These are phyloP conservation scores for Poeciliopsis prolifica DNA, from an alignment of 2,113 vertebrate species.

Conservation along the genomic window DNA sequence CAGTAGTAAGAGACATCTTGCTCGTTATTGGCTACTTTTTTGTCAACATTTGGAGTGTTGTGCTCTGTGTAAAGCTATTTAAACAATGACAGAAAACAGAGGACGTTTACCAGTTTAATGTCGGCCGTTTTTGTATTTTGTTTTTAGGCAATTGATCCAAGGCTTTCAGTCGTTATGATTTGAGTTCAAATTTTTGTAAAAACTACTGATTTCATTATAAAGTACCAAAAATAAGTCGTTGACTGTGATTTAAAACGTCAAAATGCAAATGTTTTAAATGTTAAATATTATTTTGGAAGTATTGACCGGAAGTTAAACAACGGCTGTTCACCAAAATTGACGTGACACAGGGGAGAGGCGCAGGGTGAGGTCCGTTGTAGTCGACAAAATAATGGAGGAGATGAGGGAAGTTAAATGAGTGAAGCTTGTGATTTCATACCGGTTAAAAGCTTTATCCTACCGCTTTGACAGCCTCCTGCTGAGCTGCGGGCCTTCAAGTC, in stretches of 20 bases:
- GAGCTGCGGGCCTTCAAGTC: too few relatives aligned
- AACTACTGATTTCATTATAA: too few relatives aligned
- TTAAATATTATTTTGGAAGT: constrained; percentile 44
- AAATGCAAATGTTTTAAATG: too few relatives aligned
- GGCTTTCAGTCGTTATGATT: too few relatives aligned
- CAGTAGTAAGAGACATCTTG: not conserved
- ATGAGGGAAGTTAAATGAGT: not conserved
- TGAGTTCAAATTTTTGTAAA: not conserved
- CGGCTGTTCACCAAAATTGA: too few relatives aligned
- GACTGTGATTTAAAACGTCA: too few relatives aligned
- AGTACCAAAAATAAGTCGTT: too few relatives aligned
- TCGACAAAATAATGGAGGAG: constrained; percentile 13
- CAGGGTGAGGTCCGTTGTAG: constrained; percentile 62
- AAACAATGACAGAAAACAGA: not conserved
- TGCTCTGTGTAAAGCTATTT: not conserved
- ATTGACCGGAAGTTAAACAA: not conserved
- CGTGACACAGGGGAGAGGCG: not conserved
- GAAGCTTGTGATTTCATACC: rapidly evolving
- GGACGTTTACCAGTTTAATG: not conserved
- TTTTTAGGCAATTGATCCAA: too few relatives aligned
- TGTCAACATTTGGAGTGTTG: constrained; percentile 57
- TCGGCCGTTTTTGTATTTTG: too few relatives aligned
- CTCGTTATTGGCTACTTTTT: constrained; percentile 55
- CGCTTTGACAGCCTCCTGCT: not conserved
- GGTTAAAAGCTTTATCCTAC: not conserved